A percentile compares a stretch with the other conserved stretches of the same genome.
Evolutionary conservation across 2,888 invertebrate species (phyloP).

Genomic region (Proisotoma minuta): DNA sequence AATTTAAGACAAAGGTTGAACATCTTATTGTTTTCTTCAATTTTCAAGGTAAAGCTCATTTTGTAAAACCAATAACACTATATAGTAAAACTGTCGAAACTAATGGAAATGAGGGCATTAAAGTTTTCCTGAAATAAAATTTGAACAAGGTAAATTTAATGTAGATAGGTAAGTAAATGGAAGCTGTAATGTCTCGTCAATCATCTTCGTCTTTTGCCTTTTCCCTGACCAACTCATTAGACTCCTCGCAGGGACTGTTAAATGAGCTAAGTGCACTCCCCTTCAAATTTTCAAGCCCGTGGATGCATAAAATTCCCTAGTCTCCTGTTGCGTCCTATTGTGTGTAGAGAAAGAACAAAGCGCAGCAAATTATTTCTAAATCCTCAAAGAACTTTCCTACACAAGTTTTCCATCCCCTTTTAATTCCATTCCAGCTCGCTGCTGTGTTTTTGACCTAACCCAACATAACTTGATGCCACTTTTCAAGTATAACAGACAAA

Average conservation of each 20-base stretch:
- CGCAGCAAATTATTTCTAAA: neutral
- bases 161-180: neutral
- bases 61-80: neutral
- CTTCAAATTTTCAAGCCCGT: neutral
- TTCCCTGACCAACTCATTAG: neutral
- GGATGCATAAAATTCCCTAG: constrained; percentile 6
- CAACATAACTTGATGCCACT: no score
- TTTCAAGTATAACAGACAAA: no score
- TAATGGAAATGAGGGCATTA: neutral
- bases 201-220: neutral
- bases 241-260: neutral
- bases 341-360: neutral
- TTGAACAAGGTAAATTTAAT: neutral
- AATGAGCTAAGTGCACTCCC: constrained; percentile 4
- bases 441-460: neutral
- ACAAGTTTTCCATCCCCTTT: no score
- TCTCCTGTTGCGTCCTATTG: neutral
- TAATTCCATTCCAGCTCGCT: neutral
- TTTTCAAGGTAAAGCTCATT: neutral
- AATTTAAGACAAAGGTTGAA: neutral
- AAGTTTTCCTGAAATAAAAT: neutral
- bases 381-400: neutral
- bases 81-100: neutral
- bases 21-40: neutral
- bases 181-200: neutral